phyloP scores from a whole-genome alignment of 2,797 vertebrate species.

The Myripristis jacobus region DNA sequence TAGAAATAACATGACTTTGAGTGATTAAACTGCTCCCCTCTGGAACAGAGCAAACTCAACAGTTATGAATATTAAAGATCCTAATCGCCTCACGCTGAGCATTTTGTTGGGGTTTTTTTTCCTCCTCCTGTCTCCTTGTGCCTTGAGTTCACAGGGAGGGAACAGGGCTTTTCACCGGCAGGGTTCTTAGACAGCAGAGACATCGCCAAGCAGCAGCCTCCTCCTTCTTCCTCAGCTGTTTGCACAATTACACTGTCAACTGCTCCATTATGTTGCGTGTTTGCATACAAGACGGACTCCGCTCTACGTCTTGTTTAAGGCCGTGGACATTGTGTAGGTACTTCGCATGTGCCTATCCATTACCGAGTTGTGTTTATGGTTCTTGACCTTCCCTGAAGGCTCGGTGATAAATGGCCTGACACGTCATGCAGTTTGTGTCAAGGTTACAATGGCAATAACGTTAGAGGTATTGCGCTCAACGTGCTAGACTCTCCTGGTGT shows the following conservation, averaged over 20 bases:
- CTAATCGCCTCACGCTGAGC: conserved; percentile 66
- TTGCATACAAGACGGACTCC: conserved; percentile 34
- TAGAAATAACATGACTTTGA: conserved; percentile 77
- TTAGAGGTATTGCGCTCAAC: conserved; percentile 14
- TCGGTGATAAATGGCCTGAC: conserved; percentile 54
- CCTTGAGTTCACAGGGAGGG: conserved; percentile 43
- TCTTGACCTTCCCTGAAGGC: conserved; percentile 72
- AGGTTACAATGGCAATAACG: conserved; percentile 55
- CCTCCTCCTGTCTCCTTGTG: conserved; percentile 37
- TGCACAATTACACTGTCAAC: conserved; percentile 35
- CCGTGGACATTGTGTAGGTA: conserved; percentile 28
- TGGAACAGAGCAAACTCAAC: conserved; percentile 64
- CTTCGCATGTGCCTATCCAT: conserved; percentile 58
- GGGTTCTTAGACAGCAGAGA: conserved; percentile 25
- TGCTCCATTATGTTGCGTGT: conserved; percentile 17
- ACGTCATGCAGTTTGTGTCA: conserved; percentile 62
- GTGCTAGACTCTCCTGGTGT: conserved; percentile 40
- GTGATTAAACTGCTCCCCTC: conserved; percentile 72
- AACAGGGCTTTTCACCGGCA: conserved; percentile 17
- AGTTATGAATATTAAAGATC: conserved; percentile 80
- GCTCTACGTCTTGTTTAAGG: conserved; percentile 42
- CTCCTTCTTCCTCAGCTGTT: conserved; percentile 22
- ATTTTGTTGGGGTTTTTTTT: conserved; percentile 27
- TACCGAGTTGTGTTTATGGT: conserved; percentile 59
- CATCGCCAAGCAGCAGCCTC: conserved; percentile 8